Conservation (phyloP, 2,797 vertebrate genomes). For the Arctocebus calabarensis region DNA sequence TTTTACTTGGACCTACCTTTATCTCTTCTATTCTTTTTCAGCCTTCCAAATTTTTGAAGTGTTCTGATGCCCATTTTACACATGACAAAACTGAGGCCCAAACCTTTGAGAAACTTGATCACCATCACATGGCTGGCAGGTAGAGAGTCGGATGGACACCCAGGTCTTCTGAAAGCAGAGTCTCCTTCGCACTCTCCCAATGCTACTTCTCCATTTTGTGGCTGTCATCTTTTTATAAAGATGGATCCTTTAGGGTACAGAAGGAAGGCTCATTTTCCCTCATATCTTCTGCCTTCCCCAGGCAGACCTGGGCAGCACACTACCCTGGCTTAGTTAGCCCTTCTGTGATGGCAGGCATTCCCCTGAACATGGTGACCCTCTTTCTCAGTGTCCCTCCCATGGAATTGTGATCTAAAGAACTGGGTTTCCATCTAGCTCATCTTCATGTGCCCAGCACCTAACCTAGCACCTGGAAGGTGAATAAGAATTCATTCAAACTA, state of each 20-base stretch:
- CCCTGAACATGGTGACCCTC: not conserved
- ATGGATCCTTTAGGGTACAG: not conserved
- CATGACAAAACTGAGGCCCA: constrained; percentile 28
- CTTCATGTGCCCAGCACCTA: not conserved
- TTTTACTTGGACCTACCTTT: not conserved
- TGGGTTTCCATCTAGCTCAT: not conserved
- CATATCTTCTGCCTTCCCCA: not conserved
- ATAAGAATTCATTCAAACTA: not conserved
- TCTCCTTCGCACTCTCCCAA: not conserved
- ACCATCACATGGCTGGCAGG: not conserved
- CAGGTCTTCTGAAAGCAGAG: not conserved
- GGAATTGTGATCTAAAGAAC: not conserved
- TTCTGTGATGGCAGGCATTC: not conserved
- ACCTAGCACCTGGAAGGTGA: not conserved
- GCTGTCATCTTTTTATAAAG: not conserved
- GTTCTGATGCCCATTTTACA: not conserved
- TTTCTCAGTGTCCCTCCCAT: not conserved
- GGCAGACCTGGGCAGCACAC: not conserved
- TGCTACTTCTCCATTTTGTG: not conserved
- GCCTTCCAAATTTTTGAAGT: not conserved
- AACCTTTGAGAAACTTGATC: not conserved
- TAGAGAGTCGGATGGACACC: not conserved
- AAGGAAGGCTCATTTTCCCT: not conserved
- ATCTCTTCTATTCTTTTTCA: constrained; percentile 17
- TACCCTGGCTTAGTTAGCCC: not conserved